These are phyloP conservation scores for Ennomos quercinarius DNA, from an alignment of 2,888 invertebrate species.

Conservation along the genomic window DNA sequence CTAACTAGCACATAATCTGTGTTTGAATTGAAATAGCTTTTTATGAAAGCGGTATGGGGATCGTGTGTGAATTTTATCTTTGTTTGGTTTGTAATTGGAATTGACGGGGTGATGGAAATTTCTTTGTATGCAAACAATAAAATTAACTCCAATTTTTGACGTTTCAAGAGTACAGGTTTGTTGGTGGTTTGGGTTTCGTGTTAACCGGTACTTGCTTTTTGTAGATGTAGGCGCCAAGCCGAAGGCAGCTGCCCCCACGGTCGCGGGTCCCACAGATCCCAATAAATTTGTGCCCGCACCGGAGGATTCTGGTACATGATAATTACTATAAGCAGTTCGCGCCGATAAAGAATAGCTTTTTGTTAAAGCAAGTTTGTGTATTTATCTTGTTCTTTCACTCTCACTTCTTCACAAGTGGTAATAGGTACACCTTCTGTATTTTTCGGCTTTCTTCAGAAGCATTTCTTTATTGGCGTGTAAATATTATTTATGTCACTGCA, in stretches of 20 bases:
- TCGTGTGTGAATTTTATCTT: too few species aligned
- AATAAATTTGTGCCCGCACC: constrained; percentile 88
- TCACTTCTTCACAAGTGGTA: too few species aligned
- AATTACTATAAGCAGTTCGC: constrained; percentile 6
- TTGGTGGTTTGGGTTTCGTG: constrained; percentile 48
- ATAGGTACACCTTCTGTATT: too few species aligned
- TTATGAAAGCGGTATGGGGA: too few species aligned
- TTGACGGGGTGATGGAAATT: constrained; percentile 1
- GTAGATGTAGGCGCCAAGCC: constrained; percentile 86
- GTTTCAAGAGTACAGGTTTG: constrained; percentile 44
- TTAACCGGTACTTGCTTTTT: constrained; percentile 79
- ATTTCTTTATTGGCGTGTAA: too few species aligned
- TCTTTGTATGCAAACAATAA: background rate
- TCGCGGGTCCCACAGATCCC: constrained; percentile 87
- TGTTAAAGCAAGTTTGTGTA: too few species aligned
- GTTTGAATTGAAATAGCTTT: constrained; percentile 12
- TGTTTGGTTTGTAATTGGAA: too few species aligned
- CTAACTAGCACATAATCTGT: constrained; percentile 11
- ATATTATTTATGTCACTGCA: constrained; percentile 33
- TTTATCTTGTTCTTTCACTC: too few species aligned
- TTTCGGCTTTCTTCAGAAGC: too few species aligned
- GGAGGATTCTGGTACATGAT: constrained; percentile 87
- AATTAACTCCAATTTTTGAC: constrained; percentile 26
- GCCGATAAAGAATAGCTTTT: too few species aligned
- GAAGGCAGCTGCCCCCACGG: constrained; percentile 79